Base-by-base conservation (phyloP, 2,797 vertebrate species). In the Pelochelys cantorii region DNA sequence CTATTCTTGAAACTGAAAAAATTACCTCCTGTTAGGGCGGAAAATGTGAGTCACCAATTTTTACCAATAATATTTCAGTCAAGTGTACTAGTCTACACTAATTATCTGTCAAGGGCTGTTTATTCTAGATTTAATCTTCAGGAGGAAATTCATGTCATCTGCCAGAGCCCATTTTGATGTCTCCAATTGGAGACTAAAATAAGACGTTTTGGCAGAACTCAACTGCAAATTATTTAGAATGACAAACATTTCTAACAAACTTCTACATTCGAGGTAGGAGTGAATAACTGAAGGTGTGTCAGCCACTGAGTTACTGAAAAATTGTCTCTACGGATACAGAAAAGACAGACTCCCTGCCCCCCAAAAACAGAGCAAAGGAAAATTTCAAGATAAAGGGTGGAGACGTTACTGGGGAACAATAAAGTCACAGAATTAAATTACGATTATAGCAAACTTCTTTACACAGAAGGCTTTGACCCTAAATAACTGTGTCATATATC, bases 161-260 rank as follows among this genome's bases (percentile, higher is more conserved):
- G 29, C 18, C 82, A 55, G 68, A 15, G 53, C 90, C 83, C 55
- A 65, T 78, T 37, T 29, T 9, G 55, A 27, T 81, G 68, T 57
- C 86, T 85, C 53, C 62, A 87, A 68, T 54, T 81, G n/a, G 53
- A 75, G 68, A 91, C 54, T 86, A 89, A 89, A 92, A 81, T 22
- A 4, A 71, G 25, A 0, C 2, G 65, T 84, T 94, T 95, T 85
- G 65, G 62, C 90, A 96, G 89, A 85, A 14, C n/a, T 42, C 37
- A 42, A 42, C 59, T 15, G 23, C 60, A 91, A 90, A 87, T 1
- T 29, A 83, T 82, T 60, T 42, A 77, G 14, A 31, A 29, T 62
- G 54, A 89, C 52, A 89, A 89, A 88, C 83, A 74, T 59, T 93
- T 94, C 93, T 88, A 81, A 85, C n/a, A 81, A 27, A 5, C 83